These are phyloP conservation scores for Rapana venosa DNA, from an alignment of 2,888 invertebrate genomes.

Conservation along the genomic window DNA sequence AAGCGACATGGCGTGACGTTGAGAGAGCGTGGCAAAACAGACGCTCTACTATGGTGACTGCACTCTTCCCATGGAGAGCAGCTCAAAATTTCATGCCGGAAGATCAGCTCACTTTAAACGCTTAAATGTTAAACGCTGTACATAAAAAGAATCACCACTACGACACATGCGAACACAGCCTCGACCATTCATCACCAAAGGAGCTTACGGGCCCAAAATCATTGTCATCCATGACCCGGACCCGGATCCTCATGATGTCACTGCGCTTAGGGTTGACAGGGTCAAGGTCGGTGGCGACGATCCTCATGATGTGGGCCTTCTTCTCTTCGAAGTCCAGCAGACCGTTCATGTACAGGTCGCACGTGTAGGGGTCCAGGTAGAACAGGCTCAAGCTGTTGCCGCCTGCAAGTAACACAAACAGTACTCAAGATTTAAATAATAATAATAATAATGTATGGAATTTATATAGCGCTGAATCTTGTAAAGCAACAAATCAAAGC, in stretches of 20 bases:
- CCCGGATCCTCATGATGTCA: background rate
- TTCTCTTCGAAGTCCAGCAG: conserved; percentile 38
- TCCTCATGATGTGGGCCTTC: background rate
- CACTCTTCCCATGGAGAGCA: too few relatives aligned
- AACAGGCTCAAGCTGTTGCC: conserved; percentile 25
- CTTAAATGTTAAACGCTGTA: background rate
- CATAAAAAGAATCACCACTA: background rate
- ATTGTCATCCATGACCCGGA: conserved; percentile 21
- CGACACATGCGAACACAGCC: background rate
- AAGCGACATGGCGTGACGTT: too few relatives aligned
- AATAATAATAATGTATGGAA: background rate
- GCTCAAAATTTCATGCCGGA: too few relatives aligned
- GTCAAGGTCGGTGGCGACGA: conserved; percentile 39
- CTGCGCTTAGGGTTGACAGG: background rate
- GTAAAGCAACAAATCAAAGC: too few relatives aligned
- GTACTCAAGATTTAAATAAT: background rate
- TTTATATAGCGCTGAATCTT: too few relatives aligned
- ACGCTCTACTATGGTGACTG: too few relatives aligned
- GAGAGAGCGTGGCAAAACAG: too few relatives aligned
- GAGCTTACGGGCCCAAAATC: conserved; percentile 11
- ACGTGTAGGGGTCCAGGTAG: conserved; percentile 35
- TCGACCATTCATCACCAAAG: background rate
- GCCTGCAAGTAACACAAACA: background rate
- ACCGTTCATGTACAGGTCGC: conserved; percentile 38
- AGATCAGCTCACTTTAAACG: background rate